These are phyloP conservation scores for Dufourea novaeangliae DNA, from an alignment of 1,140 invertebrate species.

Conservation along the genomic window DNA sequence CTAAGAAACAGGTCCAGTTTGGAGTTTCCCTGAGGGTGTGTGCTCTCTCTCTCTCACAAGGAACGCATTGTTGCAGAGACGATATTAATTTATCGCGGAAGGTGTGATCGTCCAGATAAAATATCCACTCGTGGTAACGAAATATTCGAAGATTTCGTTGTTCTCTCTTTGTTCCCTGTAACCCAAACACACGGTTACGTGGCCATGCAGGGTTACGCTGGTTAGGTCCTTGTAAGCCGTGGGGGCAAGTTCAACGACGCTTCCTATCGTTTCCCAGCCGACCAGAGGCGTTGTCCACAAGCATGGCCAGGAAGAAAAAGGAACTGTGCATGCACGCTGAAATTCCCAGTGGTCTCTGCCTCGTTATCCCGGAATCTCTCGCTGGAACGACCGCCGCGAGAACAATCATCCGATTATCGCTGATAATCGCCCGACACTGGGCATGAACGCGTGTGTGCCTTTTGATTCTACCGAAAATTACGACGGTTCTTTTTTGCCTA, in stretches of 20 bases:
- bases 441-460: background rate
- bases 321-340: conserved; percentile 4
- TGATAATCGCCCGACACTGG: conserved; percentile 17
- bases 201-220: too few species aligned
- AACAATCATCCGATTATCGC: conserved; percentile 52
- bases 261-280: conserved; percentile 22
- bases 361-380: conserved; percentile 43
- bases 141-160: conserved; percentile 1
- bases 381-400: background rate
- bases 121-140: background rate
- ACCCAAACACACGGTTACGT: too few species aligned
- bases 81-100: conserved; percentile 1
- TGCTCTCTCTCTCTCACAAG: background rate
- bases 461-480: conserved; percentile 37
- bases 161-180: background rate
- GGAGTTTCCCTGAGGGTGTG: background rate
- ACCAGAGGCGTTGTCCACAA: conserved; percentile 34
- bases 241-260: conserved; percentile 36
- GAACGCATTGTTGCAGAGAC: too few species aligned
- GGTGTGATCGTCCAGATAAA: background rate
- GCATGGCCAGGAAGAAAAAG: conserved; percentile 15
- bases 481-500: background rate
- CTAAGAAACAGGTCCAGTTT: background rate
- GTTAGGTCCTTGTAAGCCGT: too few species aligned
- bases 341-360: conserved; percentile 33